Evolutionary conservation across 2,113 vertebrate genomes (phyloP), one percentile per base, ranked within the genome.

Genomic region (Epinephelus fuscoguttatus): DNA sequence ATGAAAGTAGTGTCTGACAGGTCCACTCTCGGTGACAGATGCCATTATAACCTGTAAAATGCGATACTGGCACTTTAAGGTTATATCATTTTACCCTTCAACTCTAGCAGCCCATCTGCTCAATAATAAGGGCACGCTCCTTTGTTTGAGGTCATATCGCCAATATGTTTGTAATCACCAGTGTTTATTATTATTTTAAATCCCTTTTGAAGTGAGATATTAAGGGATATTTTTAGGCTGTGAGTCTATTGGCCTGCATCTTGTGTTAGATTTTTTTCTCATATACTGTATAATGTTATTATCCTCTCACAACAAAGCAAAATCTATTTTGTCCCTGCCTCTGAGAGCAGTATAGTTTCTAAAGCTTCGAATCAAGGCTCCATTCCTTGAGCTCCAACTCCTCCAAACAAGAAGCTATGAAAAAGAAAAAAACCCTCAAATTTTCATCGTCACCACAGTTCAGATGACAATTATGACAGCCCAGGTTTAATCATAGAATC

Each of bases 401-500:
- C 70, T 79, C 81, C 78, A 90, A 91, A 92, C 60, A 67, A 82
- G 84, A 88, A 94, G 90, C 88, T 84, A 91, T 90, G 85, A 37
- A 90, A 84, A 91, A 49, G 63, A 90, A 94, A 92, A 92, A 50
- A 59, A 90, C 4, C 4, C 92, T 92, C 90, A 94, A 92, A 96
- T 94, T 93, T 96, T 94, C 93, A 93, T 94, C 90, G 87, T 93
- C 67, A 85, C 91, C 93, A 88, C 95, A 94, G 95, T 95, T 96
- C 84, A 94, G 94, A 94, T 92, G 94, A 95, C 96, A 96, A 96
- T 96, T 96, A 96, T 93, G 94, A 95, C 94, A 96, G 95, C 68
- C 90, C 92, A 94, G 95, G 96, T 96, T 96, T 97, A 96, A 97
- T 97, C 96, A 94, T 95, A 94, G 94, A 94, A 96, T 95, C 95